Conservation (phyloP, 2,888 invertebrate species). For the Gandaritis pyraliata region DNA sequence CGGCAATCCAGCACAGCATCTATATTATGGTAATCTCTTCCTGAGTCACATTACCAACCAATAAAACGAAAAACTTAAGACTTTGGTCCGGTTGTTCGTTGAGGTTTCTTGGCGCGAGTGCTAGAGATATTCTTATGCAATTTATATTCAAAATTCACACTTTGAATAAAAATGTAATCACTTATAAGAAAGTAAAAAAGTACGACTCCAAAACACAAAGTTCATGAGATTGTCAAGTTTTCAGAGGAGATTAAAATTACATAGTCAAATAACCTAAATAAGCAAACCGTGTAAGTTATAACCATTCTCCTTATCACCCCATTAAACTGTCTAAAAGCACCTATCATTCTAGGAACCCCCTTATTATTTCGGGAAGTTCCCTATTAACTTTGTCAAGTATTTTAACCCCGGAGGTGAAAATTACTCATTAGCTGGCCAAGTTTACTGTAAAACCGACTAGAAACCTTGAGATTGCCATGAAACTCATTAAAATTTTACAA, state of each 20-base stretch:
- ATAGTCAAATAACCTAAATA: slow-evolving; percentile 1
- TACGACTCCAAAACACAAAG: no score
- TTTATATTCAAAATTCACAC: neutral
- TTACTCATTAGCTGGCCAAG: slow-evolving; percentile 28
- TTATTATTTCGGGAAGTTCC: slow-evolving; percentile 20
- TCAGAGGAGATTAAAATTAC: neutral
- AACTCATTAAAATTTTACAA: slow-evolving; percentile 30
- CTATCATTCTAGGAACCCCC: slow-evolving; percentile 9
- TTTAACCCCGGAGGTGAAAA: slow-evolving; percentile 25
- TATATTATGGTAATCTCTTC: slow-evolving; percentile 47
- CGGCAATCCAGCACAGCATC: slow-evolving; percentile 43
- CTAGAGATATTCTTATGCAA: neutral
- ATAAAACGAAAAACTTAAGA: slow-evolving; percentile 63
- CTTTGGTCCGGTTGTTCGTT: slow-evolving; percentile 53
- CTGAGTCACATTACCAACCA: slow-evolving; percentile 55
- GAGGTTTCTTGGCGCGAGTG: slow-evolving; percentile 45
- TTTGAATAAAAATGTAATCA: neutral
- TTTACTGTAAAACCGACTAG: slow-evolving; percentile 24
- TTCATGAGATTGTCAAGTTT: no score
- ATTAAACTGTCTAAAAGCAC: slow-evolving; percentile 6
- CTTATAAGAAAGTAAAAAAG: no score
- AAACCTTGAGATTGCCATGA: slow-evolving; percentile 20
- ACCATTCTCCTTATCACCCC: slow-evolving; percentile 7
- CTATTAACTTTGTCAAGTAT: slow-evolving; percentile 22
- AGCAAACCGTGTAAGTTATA: slow-evolving; percentile 3